Evolutionary conservation across 1,140 invertebrate genomes (phyloP).

Genomic region (Zaprionus ghesquierei): DNA sequence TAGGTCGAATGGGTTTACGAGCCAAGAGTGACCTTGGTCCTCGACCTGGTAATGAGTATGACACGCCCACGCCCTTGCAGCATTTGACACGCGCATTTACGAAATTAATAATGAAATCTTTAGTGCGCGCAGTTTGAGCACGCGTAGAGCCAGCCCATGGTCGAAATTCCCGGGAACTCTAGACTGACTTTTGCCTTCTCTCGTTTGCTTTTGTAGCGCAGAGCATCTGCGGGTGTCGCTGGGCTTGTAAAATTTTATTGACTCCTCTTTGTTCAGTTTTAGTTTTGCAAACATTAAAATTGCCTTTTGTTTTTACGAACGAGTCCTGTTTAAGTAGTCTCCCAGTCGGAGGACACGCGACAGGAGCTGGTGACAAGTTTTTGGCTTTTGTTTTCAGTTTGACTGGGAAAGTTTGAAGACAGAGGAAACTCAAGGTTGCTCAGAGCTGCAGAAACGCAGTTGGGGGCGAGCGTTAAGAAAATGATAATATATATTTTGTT

Average conservation of each 20-base stretch:
- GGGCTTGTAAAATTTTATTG: conserved; percentile 72
- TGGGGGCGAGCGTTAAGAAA: not conserved
- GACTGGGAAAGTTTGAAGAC: conserved; percentile 33
- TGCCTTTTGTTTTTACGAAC: conserved; percentile 38
- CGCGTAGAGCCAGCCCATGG: conserved; percentile 42
- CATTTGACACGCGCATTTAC: conserved; percentile 79
- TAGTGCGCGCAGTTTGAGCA: not conserved
- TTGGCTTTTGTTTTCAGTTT: conserved; percentile 22
- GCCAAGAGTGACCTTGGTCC: conserved; percentile 51
- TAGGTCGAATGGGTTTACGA: conserved; percentile 52
- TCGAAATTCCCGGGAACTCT: not conserved
- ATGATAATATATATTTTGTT: not conserved
- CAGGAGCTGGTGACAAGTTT: conserved; percentile 79
- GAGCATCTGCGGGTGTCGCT: conserved; percentile 64
- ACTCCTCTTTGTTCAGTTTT: conserved; percentile 59
- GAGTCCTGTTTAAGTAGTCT: conserved; percentile 73
- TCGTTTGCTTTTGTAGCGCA: too few relatives aligned
- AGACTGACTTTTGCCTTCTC: not conserved
- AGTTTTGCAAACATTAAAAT: conserved; percentile 26
- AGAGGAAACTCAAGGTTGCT: conserved; percentile 40
- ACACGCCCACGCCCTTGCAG: conserved; percentile 54
- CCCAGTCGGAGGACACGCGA: conserved; percentile 75
- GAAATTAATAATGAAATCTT: conserved; percentile 72
- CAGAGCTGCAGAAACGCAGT: not conserved
- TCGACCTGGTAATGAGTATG: conserved; percentile 39